Evolutionary conservation across 2,888 invertebrate genomes (phyloP).

Genomic region (Diadegma fenestrale): DNA sequence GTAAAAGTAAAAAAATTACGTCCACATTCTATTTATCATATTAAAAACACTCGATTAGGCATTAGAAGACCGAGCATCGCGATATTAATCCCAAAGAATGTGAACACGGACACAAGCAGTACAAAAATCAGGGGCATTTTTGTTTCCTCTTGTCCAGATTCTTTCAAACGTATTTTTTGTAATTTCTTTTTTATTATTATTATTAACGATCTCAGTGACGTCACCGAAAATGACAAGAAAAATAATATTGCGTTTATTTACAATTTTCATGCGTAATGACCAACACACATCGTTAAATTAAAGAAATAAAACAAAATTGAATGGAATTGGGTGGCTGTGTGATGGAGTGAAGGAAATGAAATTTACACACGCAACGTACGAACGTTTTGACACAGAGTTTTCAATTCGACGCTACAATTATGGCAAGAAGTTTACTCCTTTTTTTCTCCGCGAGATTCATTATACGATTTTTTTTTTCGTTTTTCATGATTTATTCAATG

Average conservation of each 20-base stretch:
- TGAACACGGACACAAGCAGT: constrained; percentile 49
- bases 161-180: neutral
- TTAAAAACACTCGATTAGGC: constrained; percentile 38
- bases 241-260: constrained; percentile 62
- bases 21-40: constrained; percentile 42
- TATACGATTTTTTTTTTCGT: constrained; percentile 2
- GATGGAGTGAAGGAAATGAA: constrained; percentile 17
- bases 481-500: constrained; percentile 9
- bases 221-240: constrained; percentile 18
- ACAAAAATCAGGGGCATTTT: constrained; percentile 48
- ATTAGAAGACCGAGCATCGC: constrained; percentile 30
- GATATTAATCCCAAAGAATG: constrained; percentile 34
- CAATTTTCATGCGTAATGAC: constrained; percentile 54
- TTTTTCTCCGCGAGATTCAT: constrained; percentile 22
- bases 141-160: neutral
- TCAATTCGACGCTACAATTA: constrained; percentile 55
- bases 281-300: constrained; percentile 28
- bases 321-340: neutral
- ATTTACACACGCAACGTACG: constrained; percentile 43
- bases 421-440: constrained; percentile 54
- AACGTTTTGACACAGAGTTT: constrained; percentile 48
- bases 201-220: constrained; percentile 3
- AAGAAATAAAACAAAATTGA: constrained; percentile 18
- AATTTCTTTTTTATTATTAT: neutral
- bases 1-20: constrained; percentile 41